A percentile compares a stretch with the other conserved stretches of the same genome.
Conservation (phyloP, 1,140 invertebrate genomes). For the Drosophila albomicans region DNA sequence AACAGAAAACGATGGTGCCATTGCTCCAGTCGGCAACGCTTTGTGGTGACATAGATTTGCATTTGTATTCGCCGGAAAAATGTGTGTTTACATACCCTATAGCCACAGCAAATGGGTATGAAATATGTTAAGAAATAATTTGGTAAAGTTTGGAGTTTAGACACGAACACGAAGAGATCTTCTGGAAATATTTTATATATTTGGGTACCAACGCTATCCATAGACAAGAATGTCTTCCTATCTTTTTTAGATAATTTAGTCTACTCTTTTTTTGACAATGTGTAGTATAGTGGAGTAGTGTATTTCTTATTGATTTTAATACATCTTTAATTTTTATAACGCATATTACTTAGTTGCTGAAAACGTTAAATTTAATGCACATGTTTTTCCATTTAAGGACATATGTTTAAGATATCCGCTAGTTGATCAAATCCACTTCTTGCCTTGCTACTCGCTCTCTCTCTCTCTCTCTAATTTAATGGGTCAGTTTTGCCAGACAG, state of each 20-base stretch:
- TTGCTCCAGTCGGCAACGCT: constrained; percentile 38
- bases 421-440: not conserved
- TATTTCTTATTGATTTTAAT: too few relatives aligned
- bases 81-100: constrained; percentile 14
- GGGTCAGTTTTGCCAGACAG: constrained; percentile 52
- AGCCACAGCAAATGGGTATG: not conserved
- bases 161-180: not conserved
- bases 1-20: constrained; percentile 20
- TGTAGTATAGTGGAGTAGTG: too few relatives aligned
- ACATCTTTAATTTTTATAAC: too few relatives aligned
- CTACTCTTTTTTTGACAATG: too few relatives aligned
- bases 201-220: too few relatives aligned
- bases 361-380: not conserved
- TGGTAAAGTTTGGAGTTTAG: too few relatives aligned
- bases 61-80: constrained; percentile 46
- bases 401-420: not conserved
- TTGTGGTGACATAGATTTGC: constrained; percentile 32
- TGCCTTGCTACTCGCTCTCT: not conserved
- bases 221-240: too few relatives aligned
- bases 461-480: constrained; percentile 47
- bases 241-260: too few relatives aligned
- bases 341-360: too few relatives aligned
- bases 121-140: not conserved
- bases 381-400: not conserved
- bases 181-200: too few relatives aligned